Percentiles rank a stretch among this genome's conserved stretches.
Evolutionary conservation across 2,888 invertebrate genomes (phyloP).

Genomic region (Seira sanloemensis): DNA sequence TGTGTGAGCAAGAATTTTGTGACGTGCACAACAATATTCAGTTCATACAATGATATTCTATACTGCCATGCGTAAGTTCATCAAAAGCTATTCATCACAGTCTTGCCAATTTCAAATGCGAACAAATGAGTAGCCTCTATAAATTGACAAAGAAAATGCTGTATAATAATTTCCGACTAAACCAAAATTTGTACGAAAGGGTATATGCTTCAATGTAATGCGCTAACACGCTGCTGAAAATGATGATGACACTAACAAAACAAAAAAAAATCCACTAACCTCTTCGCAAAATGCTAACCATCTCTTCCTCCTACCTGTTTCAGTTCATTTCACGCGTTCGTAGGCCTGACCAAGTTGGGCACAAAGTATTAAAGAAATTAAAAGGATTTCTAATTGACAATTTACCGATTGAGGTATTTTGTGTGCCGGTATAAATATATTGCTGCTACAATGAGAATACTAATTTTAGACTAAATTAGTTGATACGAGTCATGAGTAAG

Average conservation of each 20-base stretch:
- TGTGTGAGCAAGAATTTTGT: not conserved
- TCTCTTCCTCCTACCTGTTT: not conserved
- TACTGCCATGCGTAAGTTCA: not conserved
- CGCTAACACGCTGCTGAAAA: not conserved
- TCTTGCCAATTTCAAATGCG: constrained; percentile 6
- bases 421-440: too few relatives aligned
- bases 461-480: too few relatives aligned
- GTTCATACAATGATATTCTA: not conserved
- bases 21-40: not conserved
- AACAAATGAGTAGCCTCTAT: not conserved
- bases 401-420: too few relatives aligned
- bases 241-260: constrained; percentile 1
- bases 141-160: not conserved
- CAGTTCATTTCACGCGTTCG: constrained; percentile 11
- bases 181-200: not conserved
- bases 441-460: too few relatives aligned
- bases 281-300: constrained; percentile 2
- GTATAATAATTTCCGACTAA: not conserved
- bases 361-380: too few relatives aligned
- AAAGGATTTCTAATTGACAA: too few relatives aligned
- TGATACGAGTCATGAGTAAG: too few relatives aligned
- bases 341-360: not conserved
- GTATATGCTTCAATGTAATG: not conserved
- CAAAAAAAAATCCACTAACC: constrained; percentile 7
- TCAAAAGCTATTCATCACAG: constrained; percentile 9